Evolutionary conservation across 2,113 vertebrate species (phyloP).

Genomic region (Meles meles): DNA sequence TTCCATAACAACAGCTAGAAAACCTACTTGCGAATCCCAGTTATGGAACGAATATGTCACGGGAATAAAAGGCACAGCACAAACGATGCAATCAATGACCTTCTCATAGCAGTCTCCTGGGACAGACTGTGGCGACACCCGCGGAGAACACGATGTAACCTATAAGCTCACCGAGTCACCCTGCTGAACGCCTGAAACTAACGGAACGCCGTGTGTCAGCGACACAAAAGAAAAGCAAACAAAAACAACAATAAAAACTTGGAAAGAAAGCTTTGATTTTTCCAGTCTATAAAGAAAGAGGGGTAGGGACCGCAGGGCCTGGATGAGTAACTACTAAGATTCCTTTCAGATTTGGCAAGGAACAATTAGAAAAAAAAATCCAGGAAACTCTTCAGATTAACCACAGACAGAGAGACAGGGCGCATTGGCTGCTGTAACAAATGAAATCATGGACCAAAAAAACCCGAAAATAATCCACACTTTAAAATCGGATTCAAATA

Average conservation of each 20-base stretch:
- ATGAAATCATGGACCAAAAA: neutral
- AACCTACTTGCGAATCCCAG: neutral
- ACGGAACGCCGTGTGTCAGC: neutral
- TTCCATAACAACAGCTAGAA: neutral
- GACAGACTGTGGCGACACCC: neutral
- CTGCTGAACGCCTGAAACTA: neutral
- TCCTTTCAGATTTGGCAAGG: neutral
- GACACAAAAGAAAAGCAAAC: neutral
- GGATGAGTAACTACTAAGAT: neutral
- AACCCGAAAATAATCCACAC: neutral
- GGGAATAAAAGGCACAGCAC: neutral
- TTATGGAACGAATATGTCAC: neutral
- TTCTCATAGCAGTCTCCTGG: neutral
- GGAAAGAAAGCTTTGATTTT: neutral
- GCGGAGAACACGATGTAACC: neutral
- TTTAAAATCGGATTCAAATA: constrained; percentile 1
- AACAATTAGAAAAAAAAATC: neutral
- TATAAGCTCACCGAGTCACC: neutral
- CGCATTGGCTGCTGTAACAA: neutral
- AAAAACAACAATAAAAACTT: neutral
- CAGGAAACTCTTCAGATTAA: neutral
- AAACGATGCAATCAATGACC: neutral
- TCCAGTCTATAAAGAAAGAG: neutral
- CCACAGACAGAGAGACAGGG: neutral
- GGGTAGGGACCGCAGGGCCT: neutral